These are phyloP conservation scores for Fragum whitleyi DNA, from an alignment of 2,888 invertebrate species.

Conservation along the genomic window DNA sequence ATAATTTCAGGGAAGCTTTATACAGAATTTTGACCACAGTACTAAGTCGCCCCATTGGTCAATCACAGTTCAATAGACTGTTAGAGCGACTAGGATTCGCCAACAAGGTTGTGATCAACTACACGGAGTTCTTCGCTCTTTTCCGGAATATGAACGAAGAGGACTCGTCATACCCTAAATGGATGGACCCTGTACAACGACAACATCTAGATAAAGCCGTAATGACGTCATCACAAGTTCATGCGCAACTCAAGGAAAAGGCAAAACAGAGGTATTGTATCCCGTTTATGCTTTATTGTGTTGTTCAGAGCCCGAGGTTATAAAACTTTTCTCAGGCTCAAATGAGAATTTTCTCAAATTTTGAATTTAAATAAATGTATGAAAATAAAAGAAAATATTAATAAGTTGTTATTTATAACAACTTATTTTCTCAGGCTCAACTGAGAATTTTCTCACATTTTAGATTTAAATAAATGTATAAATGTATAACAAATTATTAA, in stretches of 20 bases:
- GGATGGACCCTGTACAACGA: slow-evolving; percentile 84
- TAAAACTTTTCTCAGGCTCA: too few species aligned
- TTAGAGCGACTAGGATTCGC: slow-evolving; percentile 79
- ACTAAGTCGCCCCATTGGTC: slow-evolving; percentile 75
- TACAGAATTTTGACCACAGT: slow-evolving; percentile 81
- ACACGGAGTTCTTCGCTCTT: slow-evolving; percentile 82
- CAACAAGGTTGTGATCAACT: slow-evolving; percentile 78
- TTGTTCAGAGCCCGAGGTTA: too few species aligned
- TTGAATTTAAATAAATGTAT: too few species aligned
- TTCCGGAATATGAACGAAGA: slow-evolving; percentile 78
- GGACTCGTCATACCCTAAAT: slow-evolving; percentile 74
- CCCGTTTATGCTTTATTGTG: slow-evolving; percentile 1
- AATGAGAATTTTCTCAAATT: too few species aligned
- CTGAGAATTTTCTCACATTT: too few species aligned
- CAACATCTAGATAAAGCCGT: slow-evolving; percentile 73
- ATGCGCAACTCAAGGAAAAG: slow-evolving; percentile 82
- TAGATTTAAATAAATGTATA: too few species aligned
- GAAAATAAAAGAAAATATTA: too few species aligned
- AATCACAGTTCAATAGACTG: slow-evolving; percentile 75
- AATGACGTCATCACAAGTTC: slow-evolving; percentile 82
- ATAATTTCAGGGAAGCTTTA: slow-evolving; percentile 79
- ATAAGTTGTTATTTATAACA: too few species aligned
- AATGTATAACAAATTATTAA: too few species aligned
- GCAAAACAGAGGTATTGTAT: slow-evolving; percentile 83
- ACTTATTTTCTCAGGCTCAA: too few species aligned